Conservation (phyloP, 2,888 invertebrate genomes). For the Ochropleura leucogaster region DNA sequence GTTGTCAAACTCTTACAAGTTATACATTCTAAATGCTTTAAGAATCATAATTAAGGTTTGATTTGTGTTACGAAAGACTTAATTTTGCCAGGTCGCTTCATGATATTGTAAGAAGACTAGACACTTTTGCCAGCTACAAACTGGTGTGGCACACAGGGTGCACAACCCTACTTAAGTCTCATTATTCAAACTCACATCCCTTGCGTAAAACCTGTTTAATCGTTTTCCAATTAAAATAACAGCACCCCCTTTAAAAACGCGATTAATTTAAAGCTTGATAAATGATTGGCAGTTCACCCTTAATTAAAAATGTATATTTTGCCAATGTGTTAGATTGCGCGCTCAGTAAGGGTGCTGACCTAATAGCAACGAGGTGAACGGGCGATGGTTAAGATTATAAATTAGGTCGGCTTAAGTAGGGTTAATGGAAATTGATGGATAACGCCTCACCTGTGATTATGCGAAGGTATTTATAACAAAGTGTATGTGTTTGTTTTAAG, state of each 20-base stretch:
- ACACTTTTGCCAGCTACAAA: neutral
- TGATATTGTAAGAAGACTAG: neutral
- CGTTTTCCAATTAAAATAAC: slow-evolving; percentile 36
- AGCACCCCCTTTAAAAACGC: slow-evolving; percentile 10
- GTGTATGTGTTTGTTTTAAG: too few relatives aligned
- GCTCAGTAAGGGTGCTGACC: slow-evolving; percentile 40
- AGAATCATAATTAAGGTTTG: neutral
- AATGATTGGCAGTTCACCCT: slow-evolving; percentile 45
- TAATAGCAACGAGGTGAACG: slow-evolving; percentile 7
- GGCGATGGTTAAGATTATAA: slow-evolving; percentile 38
- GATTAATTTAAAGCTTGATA: slow-evolving; percentile 46
- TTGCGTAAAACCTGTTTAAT: slow-evolving; percentile 20
- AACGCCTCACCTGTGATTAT: slow-evolving; percentile 20
- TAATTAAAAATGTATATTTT: slow-evolving; percentile 51
- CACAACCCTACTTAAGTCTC: neutral
- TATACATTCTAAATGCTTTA: neutral
- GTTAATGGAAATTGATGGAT: slow-evolving; percentile 51
- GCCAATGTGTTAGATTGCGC: slow-evolving; percentile 16
- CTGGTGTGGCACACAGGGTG: neutral
- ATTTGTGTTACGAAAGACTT: neutral
- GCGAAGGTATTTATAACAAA: slow-evolving; percentile 5
- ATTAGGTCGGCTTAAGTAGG: slow-evolving; percentile 49
- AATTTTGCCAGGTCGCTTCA: neutral
- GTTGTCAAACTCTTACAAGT: neutral
- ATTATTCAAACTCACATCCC: slow-evolving; percentile 12